Percentiles rank a stretch among this genome's conserved stretches.
Evolutionary conservation across 2,888 invertebrate species (phyloP).

Genomic region (Cryptus viduatorius): DNA sequence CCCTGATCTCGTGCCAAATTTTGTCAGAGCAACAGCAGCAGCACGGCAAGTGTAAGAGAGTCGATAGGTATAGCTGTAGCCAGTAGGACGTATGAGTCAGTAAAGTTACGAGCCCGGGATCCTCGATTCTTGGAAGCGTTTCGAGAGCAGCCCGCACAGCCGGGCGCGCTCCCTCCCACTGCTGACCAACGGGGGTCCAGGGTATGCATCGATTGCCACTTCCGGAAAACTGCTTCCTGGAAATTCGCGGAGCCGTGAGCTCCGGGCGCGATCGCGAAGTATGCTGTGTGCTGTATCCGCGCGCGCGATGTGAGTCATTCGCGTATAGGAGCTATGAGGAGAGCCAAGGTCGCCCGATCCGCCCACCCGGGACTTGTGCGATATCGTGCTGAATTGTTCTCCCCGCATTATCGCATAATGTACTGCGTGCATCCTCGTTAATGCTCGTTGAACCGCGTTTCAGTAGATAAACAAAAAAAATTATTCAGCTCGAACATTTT

Average conservation of each 20-base stretch:
- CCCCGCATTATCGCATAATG: background rate
- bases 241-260: slow-evolving; percentile 4
- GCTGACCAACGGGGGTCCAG: background rate
- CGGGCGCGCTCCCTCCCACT: background rate
- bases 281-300: background rate
- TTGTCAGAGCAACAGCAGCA: slow-evolving; percentile 24
- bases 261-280: slow-evolving; percentile 33
- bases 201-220: slow-evolving; percentile 50
- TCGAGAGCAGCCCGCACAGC: slow-evolving; percentile 4
- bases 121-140: slow-evolving; percentile 53
- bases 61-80: slow-evolving; percentile 3
- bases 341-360: slow-evolving; percentile 20
- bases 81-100: slow-evolving; percentile 49
- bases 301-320: slow-evolving; percentile 37
- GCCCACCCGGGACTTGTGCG: slow-evolving; percentile 7
- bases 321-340: background rate
- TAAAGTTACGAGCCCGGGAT: slow-evolving; percentile 56
- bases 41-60: background rate
- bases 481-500: slow-evolving; percentile 19
- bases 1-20: slow-evolving; percentile 59
- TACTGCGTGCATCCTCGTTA: background rate
- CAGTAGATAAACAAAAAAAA: background rate
- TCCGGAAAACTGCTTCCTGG: slow-evolving; percentile 60
- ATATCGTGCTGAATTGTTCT: slow-evolving; percentile 14
- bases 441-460: background rate